phyloP scores from a whole-genome alignment of 2,888 invertebrate genomes.

The Sceliomorpha sp. region DNA sequence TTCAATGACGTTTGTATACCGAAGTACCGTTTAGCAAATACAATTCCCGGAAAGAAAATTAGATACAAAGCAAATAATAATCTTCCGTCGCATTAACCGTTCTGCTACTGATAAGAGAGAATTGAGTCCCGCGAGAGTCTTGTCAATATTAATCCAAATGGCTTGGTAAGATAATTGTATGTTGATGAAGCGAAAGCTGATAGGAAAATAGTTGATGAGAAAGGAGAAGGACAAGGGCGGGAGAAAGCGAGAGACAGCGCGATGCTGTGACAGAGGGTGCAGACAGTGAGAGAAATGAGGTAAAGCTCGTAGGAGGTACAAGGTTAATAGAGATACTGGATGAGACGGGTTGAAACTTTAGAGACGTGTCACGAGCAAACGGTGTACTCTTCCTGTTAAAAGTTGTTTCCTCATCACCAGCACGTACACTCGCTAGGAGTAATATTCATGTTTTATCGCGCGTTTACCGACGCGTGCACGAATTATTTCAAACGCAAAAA shows the following conservation, averaged over 20 bases:
- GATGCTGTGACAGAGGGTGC: neutral
- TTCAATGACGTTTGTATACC: conserved; percentile 13
- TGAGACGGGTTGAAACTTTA: conserved; percentile 33
- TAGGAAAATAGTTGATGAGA: conserved; percentile 36
- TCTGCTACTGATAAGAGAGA: conserved; percentile 34
- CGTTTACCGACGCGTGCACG: neutral
- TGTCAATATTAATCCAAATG: conserved; percentile 49
- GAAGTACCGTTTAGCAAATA: conserved; percentile 26
- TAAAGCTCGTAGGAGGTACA: conserved; percentile 18
- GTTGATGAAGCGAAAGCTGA: conserved; percentile 36
- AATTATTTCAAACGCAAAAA: too few species aligned
- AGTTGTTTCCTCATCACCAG: conserved; percentile 29
- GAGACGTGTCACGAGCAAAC: conserved; percentile 38
- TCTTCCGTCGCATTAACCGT: conserved; percentile 36
- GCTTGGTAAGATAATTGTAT: conserved; percentile 46
- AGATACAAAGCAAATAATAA: conserved; percentile 48
- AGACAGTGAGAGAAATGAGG: conserved; percentile 18
- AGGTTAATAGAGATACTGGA: conserved; percentile 43
- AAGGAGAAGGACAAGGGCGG: neutral
- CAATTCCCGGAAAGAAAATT: conserved; percentile 31
- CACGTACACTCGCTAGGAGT: neutral
- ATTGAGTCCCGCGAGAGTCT: conserved; percentile 36
- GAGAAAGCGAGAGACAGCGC: neutral
- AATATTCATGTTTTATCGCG: conserved; percentile 16
- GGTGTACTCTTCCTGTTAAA: conserved; percentile 19